phyloP scores from a whole-genome alignment of 2,797 vertebrate species.

The Danio jaintianensis region DNA sequence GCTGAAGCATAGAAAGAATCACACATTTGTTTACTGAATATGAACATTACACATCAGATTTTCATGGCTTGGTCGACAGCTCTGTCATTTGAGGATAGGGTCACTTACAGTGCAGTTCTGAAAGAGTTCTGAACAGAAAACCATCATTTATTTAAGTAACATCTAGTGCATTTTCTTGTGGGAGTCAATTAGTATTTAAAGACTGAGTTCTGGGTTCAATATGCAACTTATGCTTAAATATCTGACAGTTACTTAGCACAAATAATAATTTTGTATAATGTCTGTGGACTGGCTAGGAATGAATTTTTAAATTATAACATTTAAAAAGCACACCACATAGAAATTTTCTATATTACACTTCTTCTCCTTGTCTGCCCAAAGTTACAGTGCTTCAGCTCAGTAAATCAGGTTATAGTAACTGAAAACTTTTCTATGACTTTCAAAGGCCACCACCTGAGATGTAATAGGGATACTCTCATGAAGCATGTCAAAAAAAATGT shows the following conservation, averaged over 20 bases:
- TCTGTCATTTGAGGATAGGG: neutral
- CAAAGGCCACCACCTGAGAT: too few relatives aligned
- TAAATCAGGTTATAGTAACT: too few relatives aligned
- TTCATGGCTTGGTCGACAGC: neutral
- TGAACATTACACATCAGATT: constrained; percentile 5
- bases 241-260: neutral
- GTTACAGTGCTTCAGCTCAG: too few relatives aligned
- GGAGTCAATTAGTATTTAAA: neutral
- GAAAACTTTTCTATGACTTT: too few relatives aligned
- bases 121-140: neutral
- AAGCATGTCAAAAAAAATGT: too few relatives aligned
- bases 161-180: neutral
- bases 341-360: neutral
- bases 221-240: neutral
- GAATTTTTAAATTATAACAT: too few relatives aligned
- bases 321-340: too few relatives aligned
- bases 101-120: constrained; percentile 15
- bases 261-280: neutral
- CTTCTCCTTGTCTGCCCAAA: too few relatives aligned
- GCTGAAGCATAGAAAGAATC: neutral
- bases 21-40: constrained; percentile 6
- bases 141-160: neutral
- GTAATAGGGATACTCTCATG: too few relatives aligned
- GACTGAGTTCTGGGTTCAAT: neutral
- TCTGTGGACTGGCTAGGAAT: too few relatives aligned